Evolutionary conservation across 1,140 invertebrate genomes (phyloP).

Genomic region (Dreissena rostriformis): DNA sequence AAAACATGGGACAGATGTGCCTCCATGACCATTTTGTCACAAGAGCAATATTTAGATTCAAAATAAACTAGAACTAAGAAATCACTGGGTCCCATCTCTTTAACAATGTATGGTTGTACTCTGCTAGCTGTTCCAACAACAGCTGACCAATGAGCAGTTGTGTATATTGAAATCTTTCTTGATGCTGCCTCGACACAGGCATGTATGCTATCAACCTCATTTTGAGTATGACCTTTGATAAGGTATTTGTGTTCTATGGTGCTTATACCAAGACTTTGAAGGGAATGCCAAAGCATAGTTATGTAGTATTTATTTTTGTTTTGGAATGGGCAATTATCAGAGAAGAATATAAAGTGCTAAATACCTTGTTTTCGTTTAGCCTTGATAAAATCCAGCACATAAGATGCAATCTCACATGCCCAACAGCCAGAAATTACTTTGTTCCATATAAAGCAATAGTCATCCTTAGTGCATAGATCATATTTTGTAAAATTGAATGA

Average conservation of each 20-base stretch:
- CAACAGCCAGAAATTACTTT: conserved; percentile 22
- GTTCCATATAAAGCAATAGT: conserved; percentile 35
- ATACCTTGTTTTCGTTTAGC: neutral
- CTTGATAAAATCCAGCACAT: conserved; percentile 30
- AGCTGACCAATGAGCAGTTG: conserved; percentile 11
- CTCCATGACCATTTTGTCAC: no score
- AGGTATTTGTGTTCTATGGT: conserved; percentile 32
- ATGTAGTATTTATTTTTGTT: conserved; percentile 43
- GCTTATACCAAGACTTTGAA: conserved; percentile 1
- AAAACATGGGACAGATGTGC: no score
- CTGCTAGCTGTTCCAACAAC: neutral
- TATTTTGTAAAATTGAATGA: conserved; percentile 39
- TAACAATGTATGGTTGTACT: conserved; percentile 5
- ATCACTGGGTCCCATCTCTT: neutral
- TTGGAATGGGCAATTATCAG: conserved; percentile 25
- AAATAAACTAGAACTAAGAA: no score
- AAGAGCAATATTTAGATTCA: no score
- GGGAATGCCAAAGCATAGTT: conserved; percentile 29
- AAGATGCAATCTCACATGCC: conserved; percentile 33
- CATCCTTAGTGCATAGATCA: conserved; percentile 13
- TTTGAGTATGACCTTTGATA: conserved; percentile 18
- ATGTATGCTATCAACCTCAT: conserved; percentile 28
- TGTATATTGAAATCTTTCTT: conserved; percentile 10
- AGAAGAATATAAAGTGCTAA: conserved; percentile 34
- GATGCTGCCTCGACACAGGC: conserved; percentile 14